Conservation (phyloP, 2,113 vertebrate species). For the Taurulus bubalis region DNA sequence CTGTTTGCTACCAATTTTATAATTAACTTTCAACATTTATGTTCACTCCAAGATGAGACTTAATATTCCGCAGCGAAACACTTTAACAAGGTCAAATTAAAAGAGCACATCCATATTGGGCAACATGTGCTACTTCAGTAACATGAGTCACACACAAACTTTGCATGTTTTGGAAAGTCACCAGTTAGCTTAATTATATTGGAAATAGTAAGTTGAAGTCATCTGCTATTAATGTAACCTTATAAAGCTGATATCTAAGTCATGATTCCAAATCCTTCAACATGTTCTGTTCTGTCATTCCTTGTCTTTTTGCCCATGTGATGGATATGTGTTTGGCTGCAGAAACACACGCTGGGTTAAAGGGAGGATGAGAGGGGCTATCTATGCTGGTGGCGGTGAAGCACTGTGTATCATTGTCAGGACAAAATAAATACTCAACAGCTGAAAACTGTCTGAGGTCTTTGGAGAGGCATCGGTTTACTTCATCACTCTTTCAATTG, state of each 20-base stretch:
- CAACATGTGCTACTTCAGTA: neutral
- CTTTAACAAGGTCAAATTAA: conserved; percentile 18
- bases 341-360: conserved; percentile 18
- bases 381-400: conserved; percentile 12
- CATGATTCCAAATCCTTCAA: conserved; percentile 19
- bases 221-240: conserved; percentile 28
- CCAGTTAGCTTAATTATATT: conserved; percentile 34
- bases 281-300: neutral
- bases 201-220: neutral
- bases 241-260: conserved; percentile 43
- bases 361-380: neutral
- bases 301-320: conserved; percentile 18
- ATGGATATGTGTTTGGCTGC: conserved; percentile 24
- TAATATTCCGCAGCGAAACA: neutral
- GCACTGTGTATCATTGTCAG: conserved; percentile 20
- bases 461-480: neutral
- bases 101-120: conserved; percentile 10
- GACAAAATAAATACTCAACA: conserved; percentile 43
- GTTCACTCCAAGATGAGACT: neutral
- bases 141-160: conserved; percentile 21
- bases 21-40: neutral
- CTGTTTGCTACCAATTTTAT: neutral
- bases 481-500: conserved; percentile 5
- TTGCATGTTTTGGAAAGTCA: conserved; percentile 45
- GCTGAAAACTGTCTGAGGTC: conserved; percentile 14